Conservation (phyloP, 2,113 vertebrate genomes). For the Xyrauchen texanus region DNA sequence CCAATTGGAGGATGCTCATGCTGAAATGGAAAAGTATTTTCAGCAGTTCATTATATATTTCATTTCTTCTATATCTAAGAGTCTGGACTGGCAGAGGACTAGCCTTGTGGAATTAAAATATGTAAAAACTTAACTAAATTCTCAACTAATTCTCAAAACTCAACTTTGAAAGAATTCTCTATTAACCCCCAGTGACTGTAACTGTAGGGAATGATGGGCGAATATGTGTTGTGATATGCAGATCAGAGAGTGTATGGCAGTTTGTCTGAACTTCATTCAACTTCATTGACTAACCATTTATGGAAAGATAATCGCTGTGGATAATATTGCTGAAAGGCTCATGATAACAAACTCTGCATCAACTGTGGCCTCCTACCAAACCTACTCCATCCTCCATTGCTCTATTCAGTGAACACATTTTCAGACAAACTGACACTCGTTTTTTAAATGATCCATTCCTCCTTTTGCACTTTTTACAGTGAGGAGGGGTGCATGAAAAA, state of each 20-base stretch:
- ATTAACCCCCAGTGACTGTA: neutral
- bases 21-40: neutral
- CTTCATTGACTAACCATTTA: slow-evolving; percentile 4
- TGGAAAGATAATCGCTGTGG: neutral
- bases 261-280: neutral
- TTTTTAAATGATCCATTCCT: neutral
- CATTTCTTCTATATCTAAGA: neutral
- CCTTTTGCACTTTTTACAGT: neutral
- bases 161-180: neutral
- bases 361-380: neutral
- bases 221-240: neutral
- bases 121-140: neutral
- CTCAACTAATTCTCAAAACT: slow-evolving; percentile 1
- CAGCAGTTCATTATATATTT: slow-evolving; percentile 10
- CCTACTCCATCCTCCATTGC: neutral
- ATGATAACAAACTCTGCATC: neutral
- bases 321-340: neutral
- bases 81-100: neutral
- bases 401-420: neutral
- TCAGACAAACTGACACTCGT: slow-evolving; percentile 3
- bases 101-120: neutral
- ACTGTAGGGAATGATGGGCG: neutral
- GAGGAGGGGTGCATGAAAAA: too few relatives aligned
- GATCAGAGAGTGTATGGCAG: neutral
- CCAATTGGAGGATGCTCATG: neutral